phyloP scores from a whole-genome alignment of 2,888 invertebrate species.

The Sarcophaga carnaria region DNA sequence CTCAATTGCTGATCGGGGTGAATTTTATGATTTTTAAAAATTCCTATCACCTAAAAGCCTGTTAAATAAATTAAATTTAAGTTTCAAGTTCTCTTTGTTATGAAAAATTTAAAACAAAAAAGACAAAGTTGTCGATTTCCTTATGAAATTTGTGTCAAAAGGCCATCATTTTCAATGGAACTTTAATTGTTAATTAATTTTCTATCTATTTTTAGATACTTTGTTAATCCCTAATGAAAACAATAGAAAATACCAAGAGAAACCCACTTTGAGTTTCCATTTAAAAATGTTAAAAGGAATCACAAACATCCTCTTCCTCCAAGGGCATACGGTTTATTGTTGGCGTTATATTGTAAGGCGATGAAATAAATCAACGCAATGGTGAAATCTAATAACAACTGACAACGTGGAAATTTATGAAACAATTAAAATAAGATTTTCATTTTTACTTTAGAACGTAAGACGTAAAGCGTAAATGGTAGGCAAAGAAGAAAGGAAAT shows the following conservation, averaged over 20 bases:
- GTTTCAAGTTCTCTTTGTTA: no score
- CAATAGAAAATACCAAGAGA: neutral
- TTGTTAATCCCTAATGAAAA: constrained; percentile 7
- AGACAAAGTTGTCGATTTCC: neutral
- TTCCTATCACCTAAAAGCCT: no score
- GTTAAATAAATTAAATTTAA: no score
- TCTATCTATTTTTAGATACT: constrained; percentile 10
- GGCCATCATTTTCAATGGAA: neutral
- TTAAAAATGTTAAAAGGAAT: constrained; percentile 10
- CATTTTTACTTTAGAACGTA: neutral
- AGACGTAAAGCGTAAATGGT: neutral
- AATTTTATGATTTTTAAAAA: no score
- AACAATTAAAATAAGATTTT: constrained; percentile 61
- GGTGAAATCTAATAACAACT: constrained; percentile 53
- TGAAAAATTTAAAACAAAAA: no score
- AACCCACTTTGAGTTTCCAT: constrained; percentile 3
- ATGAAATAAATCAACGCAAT: constrained; percentile 48
- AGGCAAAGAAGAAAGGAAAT: neutral
- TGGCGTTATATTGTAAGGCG: neutral
- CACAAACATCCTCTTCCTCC: neutral
- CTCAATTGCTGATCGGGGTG: no score
- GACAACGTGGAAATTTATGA: constrained; percentile 56
- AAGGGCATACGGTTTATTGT: neutral
- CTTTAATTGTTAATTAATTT: neutral
- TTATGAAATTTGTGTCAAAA: neutral